Evolutionary conservation across 2,797 vertebrate species (phyloP).

Genomic region (Enteromius mattozi): DNA sequence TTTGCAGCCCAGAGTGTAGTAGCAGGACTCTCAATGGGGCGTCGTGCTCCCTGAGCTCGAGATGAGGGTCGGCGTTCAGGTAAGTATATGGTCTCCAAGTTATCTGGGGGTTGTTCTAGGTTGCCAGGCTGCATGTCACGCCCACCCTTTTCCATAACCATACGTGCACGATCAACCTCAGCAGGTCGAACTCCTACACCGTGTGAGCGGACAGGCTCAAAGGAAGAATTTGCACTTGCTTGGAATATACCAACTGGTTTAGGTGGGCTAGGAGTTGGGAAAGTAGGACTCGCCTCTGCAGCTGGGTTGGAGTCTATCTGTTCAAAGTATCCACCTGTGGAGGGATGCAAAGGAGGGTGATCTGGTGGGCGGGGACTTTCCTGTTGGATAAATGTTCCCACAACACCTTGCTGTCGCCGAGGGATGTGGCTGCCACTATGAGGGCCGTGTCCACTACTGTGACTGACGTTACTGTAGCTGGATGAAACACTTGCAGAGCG

Average conservation of each 20-base stretch:
- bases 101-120: conserved; percentile 95
- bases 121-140: conserved; percentile 83
- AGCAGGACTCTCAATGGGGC: conserved; percentile 95
- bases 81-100: conserved; percentile 89
- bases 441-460: conserved; percentile 73
- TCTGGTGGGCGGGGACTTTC: conserved; percentile 89
- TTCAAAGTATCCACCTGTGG: conserved; percentile 87
- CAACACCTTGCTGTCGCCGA: conserved; percentile 82
- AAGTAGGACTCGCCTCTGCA: conserved; percentile 69
- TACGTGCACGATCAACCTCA: conserved; percentile 88
- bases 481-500: conserved; percentile 90
- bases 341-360: conserved; percentile 36
- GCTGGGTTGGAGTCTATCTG: conserved; percentile 92
- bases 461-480: conserved; percentile 87
- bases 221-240: conserved; percentile 96
- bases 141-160: conserved; percentile 84
- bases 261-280: conserved; percentile 90
- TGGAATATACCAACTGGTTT: conserved; percentile 95
- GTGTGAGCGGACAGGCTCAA: conserved; percentile 93
- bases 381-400: conserved; percentile 94
- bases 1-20: conserved; percentile 95
- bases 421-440: conserved; percentile 64
- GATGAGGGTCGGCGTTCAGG: conserved; percentile 67
- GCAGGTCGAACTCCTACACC: conserved; percentile 83
- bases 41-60: conserved; percentile 75